Conservation (phyloP, 1,140 invertebrate genomes). For the Drosophila nikananu region DNA sequence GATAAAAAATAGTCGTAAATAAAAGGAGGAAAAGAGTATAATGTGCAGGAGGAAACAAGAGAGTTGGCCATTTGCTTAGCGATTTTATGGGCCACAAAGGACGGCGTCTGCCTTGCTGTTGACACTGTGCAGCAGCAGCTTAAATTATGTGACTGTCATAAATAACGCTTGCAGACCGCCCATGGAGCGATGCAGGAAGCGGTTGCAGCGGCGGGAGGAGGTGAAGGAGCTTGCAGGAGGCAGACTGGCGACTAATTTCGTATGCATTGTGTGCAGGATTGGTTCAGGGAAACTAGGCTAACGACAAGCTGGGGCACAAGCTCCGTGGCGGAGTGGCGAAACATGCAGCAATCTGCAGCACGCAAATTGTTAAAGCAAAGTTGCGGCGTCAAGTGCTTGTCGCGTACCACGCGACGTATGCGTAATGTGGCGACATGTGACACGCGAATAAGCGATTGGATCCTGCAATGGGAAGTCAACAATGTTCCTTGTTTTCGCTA, state of each 20-base stretch:
- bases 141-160: slow-evolving; percentile 70
- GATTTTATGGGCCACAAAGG: slow-evolving; percentile 63
- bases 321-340: slow-evolving; percentile 20
- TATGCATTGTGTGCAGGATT: slow-evolving; percentile 56
- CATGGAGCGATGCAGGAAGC: slow-evolving; percentile 23
- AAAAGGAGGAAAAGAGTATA: slow-evolving; percentile 2
- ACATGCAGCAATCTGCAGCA: slow-evolving; percentile 58
- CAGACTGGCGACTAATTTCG: slow-evolving; percentile 61
- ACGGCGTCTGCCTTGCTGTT: slow-evolving; percentile 38
- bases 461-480: slow-evolving; percentile 4
- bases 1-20: slow-evolving; percentile 18
- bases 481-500: neutral
- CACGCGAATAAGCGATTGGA: slow-evolving; percentile 39
- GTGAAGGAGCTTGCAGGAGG: slow-evolving; percentile 8
- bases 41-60: slow-evolving; percentile 23
- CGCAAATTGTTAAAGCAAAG: slow-evolving; percentile 58
- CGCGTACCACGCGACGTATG: slow-evolving; percentile 56
- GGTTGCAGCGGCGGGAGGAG: neutral
- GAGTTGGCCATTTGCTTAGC: slow-evolving; percentile 42
- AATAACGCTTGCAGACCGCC: slow-evolving; percentile 64
- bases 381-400: slow-evolving; percentile 32
- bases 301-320: slow-evolving; percentile 41
- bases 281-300: slow-evolving; percentile 54
- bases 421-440: slow-evolving; percentile 49
- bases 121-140: slow-evolving; percentile 57